A percentile compares a stretch with the other conserved stretches of the same genome.
Evolutionary conservation across 2,888 invertebrate species (phyloP).

Genomic region (Ophion slaviceki): DNA sequence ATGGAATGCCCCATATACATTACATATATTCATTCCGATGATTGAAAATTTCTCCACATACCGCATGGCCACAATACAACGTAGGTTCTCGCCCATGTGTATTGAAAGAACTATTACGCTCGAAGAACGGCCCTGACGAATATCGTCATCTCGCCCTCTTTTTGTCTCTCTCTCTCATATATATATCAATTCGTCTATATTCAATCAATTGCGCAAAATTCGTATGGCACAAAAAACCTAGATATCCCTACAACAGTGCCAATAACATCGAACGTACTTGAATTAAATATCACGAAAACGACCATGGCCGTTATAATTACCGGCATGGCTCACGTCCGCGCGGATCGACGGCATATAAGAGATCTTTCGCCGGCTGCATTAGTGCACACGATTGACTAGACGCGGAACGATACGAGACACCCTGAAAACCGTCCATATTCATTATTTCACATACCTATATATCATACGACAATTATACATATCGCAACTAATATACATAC

Average conservation of each 20-base stretch:
- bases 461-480: no score
- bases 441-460: no score
- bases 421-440: neutral
- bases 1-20: no score
- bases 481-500: neutral
- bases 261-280: conserved; percentile 77
- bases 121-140: conserved; percentile 64
- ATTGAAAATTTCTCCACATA: neutral
- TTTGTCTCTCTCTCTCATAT: conserved; percentile 11
- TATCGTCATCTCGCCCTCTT: conserved; percentile 47
- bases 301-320: conserved; percentile 71
- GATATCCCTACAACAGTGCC: conserved; percentile 68
- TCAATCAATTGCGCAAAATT: conserved; percentile 62
- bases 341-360: conserved; percentile 70
- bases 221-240: conserved; percentile 13
- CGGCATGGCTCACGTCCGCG: conserved; percentile 70
- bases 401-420: conserved; percentile 35
- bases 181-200: conserved; percentile 27
- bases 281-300: conserved; percentile 71
- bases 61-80: no score
- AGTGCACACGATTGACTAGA: conserved; percentile 53
- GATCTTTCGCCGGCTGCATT: conserved; percentile 29
- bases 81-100: no score
- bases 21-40: no score
- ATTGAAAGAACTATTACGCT: conserved; percentile 3